phyloP scores from a whole-genome alignment of 2,113 vertebrate genomes.

The Scatophagus argus region DNA sequence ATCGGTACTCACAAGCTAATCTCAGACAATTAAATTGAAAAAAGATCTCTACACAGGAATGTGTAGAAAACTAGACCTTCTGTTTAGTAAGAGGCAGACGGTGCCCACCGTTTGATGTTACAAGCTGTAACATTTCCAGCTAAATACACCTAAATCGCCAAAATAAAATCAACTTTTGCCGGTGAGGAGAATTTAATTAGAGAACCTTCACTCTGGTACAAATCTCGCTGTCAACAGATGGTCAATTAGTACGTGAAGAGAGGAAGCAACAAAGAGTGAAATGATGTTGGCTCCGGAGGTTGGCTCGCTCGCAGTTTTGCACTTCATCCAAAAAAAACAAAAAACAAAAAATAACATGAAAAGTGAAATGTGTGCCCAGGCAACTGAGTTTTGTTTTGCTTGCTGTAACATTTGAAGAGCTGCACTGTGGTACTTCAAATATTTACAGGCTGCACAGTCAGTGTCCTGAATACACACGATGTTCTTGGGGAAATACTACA shows the following conservation, averaged over 20 bases:
- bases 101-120: not conserved
- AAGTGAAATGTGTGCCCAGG: not conserved
- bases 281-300: constrained; percentile 11
- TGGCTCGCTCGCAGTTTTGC: not conserved
- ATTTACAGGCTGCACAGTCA: not conserved
- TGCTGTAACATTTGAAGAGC: constrained; percentile 5
- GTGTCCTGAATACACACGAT: not conserved
- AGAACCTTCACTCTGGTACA: constrained; percentile 21
- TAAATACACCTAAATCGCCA: not conserved
- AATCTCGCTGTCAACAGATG: constrained; percentile 26
- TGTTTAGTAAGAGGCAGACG: not conserved
- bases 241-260: not conserved
- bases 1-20: not conserved
- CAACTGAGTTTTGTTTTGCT: constrained; percentile 2
- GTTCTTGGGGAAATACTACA: not conserved
- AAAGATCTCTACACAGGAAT: not conserved
- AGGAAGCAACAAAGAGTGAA: constrained; percentile 1
- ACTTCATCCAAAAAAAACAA: not conserved
- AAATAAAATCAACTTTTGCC: not conserved
- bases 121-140: not conserved
- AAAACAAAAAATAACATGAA: not conserved
- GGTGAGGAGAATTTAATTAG: not conserved
- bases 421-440: constrained; percentile 1
- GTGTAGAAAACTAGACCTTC: not conserved
- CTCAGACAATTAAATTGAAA: not conserved